Conservation (phyloP, 2,888 invertebrate genomes). For the Fissipunctia ypsillon region DNA sequence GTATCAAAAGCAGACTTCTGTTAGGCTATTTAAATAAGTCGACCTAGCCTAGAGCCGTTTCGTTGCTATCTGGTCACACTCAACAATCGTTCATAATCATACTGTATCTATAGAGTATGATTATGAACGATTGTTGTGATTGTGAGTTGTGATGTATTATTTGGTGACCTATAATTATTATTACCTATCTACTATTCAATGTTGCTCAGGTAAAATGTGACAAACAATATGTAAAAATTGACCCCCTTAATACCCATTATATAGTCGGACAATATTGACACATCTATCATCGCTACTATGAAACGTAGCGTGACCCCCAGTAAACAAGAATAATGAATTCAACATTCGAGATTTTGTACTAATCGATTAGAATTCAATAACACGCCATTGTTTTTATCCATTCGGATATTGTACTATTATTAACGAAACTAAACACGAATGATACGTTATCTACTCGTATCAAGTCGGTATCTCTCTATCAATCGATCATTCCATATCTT, state of each 20-base stretch:
- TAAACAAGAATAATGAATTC: slow-evolving; percentile 33
- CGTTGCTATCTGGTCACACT: not conserved
- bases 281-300: not conserved
- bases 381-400: not conserved
- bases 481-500: slow-evolving; percentile 6
- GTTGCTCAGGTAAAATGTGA: not conserved
- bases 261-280: not conserved
- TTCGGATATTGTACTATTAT: not conserved
- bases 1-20: not conserved
- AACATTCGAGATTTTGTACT: not conserved
- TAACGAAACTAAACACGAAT: slow-evolving; percentile 1
- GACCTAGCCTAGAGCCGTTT: not conserved
- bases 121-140: too few species aligned
- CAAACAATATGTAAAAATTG: slow-evolving; percentile 8
- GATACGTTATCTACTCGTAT: slow-evolving; percentile 32
- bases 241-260: not conserved
- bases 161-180: not conserved
- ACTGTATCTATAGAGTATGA: too few species aligned
- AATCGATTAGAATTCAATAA: slow-evolving; percentile 22
- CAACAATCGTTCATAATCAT: not conserved
- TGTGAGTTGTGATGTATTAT: too few species aligned
- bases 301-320: not conserved
- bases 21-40: slow-evolving; percentile 7
- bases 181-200: not conserved
- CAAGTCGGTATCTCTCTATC: not conserved